Percentiles rank a stretch among this genome's conserved stretches.
These are phyloP conservation scores for Anarsia innoxiella DNA, from an alignment of 2,888 invertebrate genomes.

Conservation along the genomic window DNA sequence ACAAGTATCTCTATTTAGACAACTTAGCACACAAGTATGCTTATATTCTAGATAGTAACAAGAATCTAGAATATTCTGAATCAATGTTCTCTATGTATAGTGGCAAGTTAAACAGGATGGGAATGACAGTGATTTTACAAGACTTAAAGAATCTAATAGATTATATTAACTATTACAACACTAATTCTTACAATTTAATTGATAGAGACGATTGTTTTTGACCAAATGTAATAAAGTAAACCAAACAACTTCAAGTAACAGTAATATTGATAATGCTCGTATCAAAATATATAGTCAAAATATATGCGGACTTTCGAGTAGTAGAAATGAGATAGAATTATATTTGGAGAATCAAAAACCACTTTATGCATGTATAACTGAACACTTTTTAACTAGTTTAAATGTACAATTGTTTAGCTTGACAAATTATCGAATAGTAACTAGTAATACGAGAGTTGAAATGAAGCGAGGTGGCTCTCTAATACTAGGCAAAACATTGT, in stretches of 20 bases:
- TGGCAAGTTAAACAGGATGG: not conserved
- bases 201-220: not conserved
- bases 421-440: not conserved
- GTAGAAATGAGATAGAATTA: not conserved
- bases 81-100: not conserved
- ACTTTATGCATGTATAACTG: not conserved
- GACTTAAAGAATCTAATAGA: not conserved
- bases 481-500: not conserved
- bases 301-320: not conserved
- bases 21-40: not conserved
- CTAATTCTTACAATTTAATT: not conserved
- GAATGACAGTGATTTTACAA: not conserved
- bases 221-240: not conserved
- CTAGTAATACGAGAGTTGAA: not conserved
- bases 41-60: not conserved
- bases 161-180: not conserved
- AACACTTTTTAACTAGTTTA: not conserved
- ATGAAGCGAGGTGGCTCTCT: not conserved
- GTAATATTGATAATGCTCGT: not conserved
- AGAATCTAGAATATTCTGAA: not conserved
- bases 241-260: not conserved
- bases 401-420: not conserved
- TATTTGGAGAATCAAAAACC: not conserved
- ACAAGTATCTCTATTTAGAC: not conserved
- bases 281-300: not conserved